Evolutionary conservation across 2,113 vertebrate genomes (phyloP), one percentile per base, ranked within the genome.

Genomic region (Mus pahari): DNA sequence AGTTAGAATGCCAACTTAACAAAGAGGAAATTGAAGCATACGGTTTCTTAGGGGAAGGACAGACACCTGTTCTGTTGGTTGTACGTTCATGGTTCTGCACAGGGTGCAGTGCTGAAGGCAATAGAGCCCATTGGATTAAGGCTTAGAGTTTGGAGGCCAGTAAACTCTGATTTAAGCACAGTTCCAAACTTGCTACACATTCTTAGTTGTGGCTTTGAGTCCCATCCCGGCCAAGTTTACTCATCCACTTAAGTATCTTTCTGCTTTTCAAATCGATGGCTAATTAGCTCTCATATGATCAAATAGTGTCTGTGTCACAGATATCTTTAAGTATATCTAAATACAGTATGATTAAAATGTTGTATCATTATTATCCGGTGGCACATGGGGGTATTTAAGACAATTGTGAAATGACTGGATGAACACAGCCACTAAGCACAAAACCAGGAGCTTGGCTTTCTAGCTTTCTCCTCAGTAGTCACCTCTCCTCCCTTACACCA

Each of bases 1-100:
- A 48, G 66, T 90, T 91, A 78, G 83, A 96, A 96, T 97, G 89
- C 50, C 50, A 78, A 10, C 10, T 70, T 66, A 62, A 42, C 45
- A 77, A 73, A 86, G 42, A 89, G 39, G 45, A 91, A 90, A 89
- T 24, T 19, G n/a, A 94, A 84, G 39, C 16, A 13, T 4, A 36
- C 3, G 10, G 11, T 79, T 9, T n/a, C 16, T 68, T 7, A 28
- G 64, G 64, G 26, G 64, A 28, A 92, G 28, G 78, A 55, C 42
- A 4, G 0, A 10, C 45, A 48, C 39, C 82, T 74, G 26, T 64
- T 92, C 17, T 94, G 42, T 42, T 89, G 64, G 45, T 7, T 87
- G 19, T 14, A 42, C 66, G 45, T 79, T 66, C 42, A 24, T n/a
- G 53, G 53, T 13, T 24, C 20, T 82, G 26, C 26, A 70, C 5